Conservation (phyloP, 2,113 vertebrate genomes). For the Manacus vitellinus region DNA sequence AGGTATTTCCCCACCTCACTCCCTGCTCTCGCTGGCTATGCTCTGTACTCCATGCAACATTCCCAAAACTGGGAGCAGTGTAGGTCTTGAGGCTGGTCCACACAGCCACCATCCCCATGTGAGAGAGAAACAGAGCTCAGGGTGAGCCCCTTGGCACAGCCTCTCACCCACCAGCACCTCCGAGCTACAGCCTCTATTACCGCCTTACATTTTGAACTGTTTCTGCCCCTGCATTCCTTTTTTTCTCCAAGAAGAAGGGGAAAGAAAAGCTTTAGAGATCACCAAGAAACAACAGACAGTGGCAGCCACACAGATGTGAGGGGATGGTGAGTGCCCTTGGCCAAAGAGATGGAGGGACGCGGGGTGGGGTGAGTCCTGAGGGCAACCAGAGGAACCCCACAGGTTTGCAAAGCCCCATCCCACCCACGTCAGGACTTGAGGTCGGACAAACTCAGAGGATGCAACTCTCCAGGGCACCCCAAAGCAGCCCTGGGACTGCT, state of each 20-base stretch:
- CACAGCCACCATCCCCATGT: not conserved
- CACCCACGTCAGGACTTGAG: not conserved
- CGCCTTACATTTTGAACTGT: not conserved
- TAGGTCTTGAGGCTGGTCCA: not conserved
- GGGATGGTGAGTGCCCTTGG: fast-evolving
- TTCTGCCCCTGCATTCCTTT: not conserved
- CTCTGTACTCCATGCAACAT: not conserved
- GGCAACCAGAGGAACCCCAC: not conserved
- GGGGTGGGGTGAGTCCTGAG: not conserved
- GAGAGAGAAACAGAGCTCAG: not conserved
- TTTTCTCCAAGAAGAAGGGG: not conserved
- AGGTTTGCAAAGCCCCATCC: not conserved
- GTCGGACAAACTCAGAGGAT: not conserved
- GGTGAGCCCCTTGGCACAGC: not conserved
- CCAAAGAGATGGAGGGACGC: fast-evolving
- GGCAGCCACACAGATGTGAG: fast-evolving
- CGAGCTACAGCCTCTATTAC: not conserved
- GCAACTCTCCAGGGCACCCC: not conserved
- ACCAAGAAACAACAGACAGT: not conserved
- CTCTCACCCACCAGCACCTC: not conserved
- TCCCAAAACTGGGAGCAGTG: not conserved
- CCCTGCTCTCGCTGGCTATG: not conserved
- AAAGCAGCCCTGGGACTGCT: not conserved
- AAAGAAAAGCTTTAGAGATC: not conserved
- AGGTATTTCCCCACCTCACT: not conserved